Evolutionary conservation across 2,797 vertebrate species (phyloP).

Genomic region (Macropodus opercularis): DNA sequence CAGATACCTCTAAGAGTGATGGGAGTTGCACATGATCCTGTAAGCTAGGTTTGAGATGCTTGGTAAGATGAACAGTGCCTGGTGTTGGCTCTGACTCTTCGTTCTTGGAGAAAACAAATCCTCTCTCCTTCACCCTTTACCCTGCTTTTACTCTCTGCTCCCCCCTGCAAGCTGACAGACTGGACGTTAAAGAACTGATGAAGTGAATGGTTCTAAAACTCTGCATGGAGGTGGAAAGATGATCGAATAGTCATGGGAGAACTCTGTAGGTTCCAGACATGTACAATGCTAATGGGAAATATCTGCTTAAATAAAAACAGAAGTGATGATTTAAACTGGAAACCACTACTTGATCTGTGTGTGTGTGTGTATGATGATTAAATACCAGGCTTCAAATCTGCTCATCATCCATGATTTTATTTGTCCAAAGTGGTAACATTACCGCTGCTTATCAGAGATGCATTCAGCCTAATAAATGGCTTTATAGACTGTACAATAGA

Average conservation of each 20-base stretch:
- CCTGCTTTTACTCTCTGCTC: constrained; percentile 39
- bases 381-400: background rate
- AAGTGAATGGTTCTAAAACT: constrained; percentile 69
- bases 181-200: constrained; percentile 54
- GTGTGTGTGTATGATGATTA: constrained; percentile 35
- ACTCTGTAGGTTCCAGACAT: constrained; percentile 79
- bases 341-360: constrained; percentile 48
- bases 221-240: constrained; percentile 63
- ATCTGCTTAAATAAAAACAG: constrained; percentile 87
- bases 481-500: too few species aligned
- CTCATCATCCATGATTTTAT: background rate
- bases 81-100: constrained; percentile 60
- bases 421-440: too few species aligned
- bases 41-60: constrained; percentile 40
- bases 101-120: constrained; percentile 30
- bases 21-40: constrained; percentile 65
- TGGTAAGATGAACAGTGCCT: constrained; percentile 66
- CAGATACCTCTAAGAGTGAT: constrained; percentile 66
- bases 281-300: constrained; percentile 84
- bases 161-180: constrained; percentile 71
- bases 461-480: background rate
- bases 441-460: background rate
- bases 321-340: constrained; percentile 86
- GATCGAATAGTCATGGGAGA: constrained; percentile 72
- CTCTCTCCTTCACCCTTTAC: background rate